phyloP scores from a whole-genome alignment of 2,888 invertebrate species.

The Dolomedes plantarius region DNA sequence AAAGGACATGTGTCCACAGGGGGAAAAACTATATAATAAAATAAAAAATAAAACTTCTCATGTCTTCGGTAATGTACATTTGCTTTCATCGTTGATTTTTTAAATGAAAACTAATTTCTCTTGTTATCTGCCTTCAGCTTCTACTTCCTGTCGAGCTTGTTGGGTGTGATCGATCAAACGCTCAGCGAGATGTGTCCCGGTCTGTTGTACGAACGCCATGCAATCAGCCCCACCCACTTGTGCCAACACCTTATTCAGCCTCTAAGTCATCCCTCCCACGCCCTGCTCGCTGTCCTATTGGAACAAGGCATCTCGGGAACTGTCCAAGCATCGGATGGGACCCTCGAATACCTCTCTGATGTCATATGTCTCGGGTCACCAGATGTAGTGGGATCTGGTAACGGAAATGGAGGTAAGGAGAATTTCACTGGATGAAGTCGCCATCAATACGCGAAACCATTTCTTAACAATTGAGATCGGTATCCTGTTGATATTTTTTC shows the following conservation, averaged over 20 bases:
- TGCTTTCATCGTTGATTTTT: no score
- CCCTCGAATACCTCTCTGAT: conserved; percentile 27
- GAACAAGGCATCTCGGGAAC: conserved; percentile 40
- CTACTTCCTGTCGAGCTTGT: conserved; percentile 83
- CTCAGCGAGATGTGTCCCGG: conserved; percentile 83
- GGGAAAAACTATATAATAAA: no score
- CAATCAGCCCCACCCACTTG: conserved; percentile 82
- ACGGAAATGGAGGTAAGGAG: background rate
- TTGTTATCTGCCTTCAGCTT: conserved; percentile 80
- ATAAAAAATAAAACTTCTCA: no score
- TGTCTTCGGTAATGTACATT: no score
- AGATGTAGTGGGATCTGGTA: conserved; percentile 28
- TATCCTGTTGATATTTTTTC: no score
- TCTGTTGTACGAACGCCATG: conserved; percentile 82
- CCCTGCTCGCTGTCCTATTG: conserved; percentile 32
- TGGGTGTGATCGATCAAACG: conserved; percentile 82
- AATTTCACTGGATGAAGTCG: no score
- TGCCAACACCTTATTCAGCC: conserved; percentile 76
- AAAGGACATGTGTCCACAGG: no score
- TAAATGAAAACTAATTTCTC: no score
- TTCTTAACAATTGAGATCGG: no score
- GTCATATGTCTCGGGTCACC: conserved; percentile 57
- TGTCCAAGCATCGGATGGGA: conserved; percentile 28
- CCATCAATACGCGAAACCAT: no score
- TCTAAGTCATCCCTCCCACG: conserved; percentile 45